A percentile compares a stretch with the other conserved stretches of the same genome.
Conservation (phyloP, 1,140 invertebrate genomes). For the Manduca sexta region DNA sequence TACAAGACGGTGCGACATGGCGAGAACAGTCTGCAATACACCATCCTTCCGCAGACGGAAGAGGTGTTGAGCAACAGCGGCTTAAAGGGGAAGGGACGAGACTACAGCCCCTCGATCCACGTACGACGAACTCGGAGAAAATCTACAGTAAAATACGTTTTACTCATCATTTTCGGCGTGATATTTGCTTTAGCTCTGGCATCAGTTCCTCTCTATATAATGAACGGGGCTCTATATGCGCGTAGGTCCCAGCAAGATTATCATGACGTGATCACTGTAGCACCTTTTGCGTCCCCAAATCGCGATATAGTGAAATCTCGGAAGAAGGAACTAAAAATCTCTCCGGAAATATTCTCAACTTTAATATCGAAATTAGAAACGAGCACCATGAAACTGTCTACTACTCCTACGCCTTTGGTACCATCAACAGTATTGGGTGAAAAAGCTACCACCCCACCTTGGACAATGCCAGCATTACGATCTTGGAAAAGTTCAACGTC, state of each 20-base stretch:
- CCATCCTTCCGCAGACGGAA: constrained; percentile 81
- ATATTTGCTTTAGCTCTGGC: constrained; percentile 48
- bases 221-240: constrained; percentile 49
- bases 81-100: constrained; percentile 69
- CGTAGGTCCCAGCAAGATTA: constrained; percentile 38
- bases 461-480: constrained; percentile 53
- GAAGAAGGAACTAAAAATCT: constrained; percentile 57
- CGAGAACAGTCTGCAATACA: constrained; percentile 82
- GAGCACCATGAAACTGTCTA: constrained; percentile 21
- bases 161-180: constrained; percentile 48
- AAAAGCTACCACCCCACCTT: constrained; percentile 42
- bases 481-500: constrained; percentile 51
- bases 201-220: constrained; percentile 52
- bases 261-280: constrained; percentile 42
- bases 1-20: constrained; percentile 84
- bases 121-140: constrained; percentile 46
- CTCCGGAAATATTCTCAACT: constrained; percentile 32
- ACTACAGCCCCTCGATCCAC: constrained; percentile 67
- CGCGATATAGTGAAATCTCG: constrained; percentile 50
- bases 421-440: constrained; percentile 30
- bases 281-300: constrained; percentile 38
- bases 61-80: constrained; percentile 77
- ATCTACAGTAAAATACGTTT: constrained; percentile 54
- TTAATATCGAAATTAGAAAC: constrained; percentile 30
- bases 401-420: constrained; percentile 24